Conservation (phyloP, 2,113 vertebrate species). For the Regulus satrapa region DNA sequence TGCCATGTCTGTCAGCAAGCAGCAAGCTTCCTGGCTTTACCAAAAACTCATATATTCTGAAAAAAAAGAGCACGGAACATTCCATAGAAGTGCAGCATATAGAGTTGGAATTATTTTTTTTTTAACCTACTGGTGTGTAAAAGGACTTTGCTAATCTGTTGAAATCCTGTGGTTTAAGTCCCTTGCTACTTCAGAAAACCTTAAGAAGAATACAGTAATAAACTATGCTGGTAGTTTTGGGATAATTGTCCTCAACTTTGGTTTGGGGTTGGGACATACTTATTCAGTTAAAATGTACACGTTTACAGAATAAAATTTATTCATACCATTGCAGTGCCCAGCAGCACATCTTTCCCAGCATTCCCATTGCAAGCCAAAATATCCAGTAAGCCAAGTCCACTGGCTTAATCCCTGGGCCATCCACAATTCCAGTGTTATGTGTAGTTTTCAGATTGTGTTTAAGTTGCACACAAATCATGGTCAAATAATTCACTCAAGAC, state of each 20-base stretch:
- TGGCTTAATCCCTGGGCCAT: background rate
- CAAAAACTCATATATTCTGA: background rate
- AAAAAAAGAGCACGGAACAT: background rate
- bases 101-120: background rate
- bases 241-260: background rate
- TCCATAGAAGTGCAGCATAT: background rate
- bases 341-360: background rate
- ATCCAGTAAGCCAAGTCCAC: background rate
- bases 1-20: background rate
- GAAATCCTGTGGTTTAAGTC: background rate
- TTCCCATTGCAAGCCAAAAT: background rate
- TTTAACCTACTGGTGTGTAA: background rate
- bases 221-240: background rate
- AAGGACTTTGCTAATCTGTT: background rate
- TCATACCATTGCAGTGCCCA: background rate
- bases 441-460: background rate
- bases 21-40: background rate
- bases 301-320: background rate
- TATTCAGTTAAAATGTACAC: background rate
- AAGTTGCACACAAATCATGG: background rate
- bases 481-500: conserved; percentile 28
- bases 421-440: background rate
- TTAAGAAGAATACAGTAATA: background rate
- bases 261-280: background rate
- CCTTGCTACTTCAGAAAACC: background rate